Evolutionary conservation across 2,888 invertebrate species (phyloP).

Genomic region (Drosophila mimetica): DNA sequence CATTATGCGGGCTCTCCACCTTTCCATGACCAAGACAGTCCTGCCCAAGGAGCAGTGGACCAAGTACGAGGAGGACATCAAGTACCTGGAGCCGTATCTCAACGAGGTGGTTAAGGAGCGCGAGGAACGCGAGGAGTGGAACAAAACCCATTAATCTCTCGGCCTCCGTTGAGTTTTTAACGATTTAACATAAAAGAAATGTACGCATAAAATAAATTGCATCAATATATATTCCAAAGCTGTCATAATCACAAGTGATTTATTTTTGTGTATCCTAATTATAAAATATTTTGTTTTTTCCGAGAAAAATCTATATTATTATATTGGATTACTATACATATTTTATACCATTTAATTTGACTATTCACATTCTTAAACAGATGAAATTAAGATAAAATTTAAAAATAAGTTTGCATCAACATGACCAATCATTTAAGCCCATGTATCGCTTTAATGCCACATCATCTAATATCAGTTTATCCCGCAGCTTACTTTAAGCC

Average conservation of each 20-base stretch:
- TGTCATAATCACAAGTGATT: too few relatives aligned
- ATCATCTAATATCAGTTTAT: conserved; percentile 1
- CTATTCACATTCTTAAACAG: background rate
- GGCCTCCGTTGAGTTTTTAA: background rate
- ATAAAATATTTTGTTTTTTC: too few relatives aligned
- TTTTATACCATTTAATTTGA: too few relatives aligned
- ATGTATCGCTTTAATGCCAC: background rate
- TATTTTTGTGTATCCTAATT: too few relatives aligned
- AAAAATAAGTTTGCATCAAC: background rate
- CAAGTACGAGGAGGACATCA: conserved; percentile 92
- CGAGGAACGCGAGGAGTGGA: conserved; percentile 91
- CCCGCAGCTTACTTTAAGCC: background rate
- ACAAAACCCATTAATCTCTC: conserved; percentile 86
- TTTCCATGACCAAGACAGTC: conserved; percentile 90
- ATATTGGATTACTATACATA: too few relatives aligned
- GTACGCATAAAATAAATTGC: too few relatives aligned
- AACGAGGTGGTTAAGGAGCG: conserved; percentile 92
- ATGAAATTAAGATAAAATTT: background rate
- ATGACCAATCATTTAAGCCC: too few relatives aligned
- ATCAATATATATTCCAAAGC: too few relatives aligned
- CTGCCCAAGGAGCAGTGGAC: conserved; percentile 98
- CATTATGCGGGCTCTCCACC: conserved; percentile 92
- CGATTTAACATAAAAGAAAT: background rate
- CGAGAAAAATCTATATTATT: too few relatives aligned
- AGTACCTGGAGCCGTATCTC: conserved; percentile 91